A percentile compares a stretch with the other conserved stretches of the same genome.
phyloP scores from a whole-genome alignment of 1,140 invertebrate genomes.

The Drosophila parabipectinata region DNA sequence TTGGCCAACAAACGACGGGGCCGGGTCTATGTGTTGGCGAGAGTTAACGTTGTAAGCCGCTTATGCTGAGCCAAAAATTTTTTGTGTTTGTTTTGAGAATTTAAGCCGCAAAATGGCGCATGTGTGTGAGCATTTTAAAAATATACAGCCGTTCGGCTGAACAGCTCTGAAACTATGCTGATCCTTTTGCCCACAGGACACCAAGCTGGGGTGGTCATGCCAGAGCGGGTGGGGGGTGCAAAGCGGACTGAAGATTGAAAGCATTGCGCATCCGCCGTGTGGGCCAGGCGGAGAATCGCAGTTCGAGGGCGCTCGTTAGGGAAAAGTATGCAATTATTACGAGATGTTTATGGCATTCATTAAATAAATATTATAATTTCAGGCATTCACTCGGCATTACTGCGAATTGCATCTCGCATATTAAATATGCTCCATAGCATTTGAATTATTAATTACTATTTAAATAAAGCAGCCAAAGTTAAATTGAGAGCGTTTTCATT shows the following conservation, averaged over 20 bases:
- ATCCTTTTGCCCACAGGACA: slow-evolving; percentile 28
- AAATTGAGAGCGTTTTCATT: slow-evolving; percentile 78
- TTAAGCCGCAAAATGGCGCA: slow-evolving; percentile 79
- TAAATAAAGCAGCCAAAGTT: slow-evolving; percentile 76
- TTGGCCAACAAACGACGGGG: slow-evolving; percentile 48
- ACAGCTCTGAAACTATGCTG: slow-evolving; percentile 33
- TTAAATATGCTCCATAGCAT: slow-evolving; percentile 69
- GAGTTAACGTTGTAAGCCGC: slow-evolving; percentile 79
- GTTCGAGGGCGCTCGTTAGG: slow-evolving; percentile 25
- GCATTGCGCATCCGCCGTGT: slow-evolving; percentile 1
- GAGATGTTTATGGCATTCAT: slow-evolving; percentile 69
- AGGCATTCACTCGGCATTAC: slow-evolving; percentile 60
- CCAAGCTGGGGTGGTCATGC: not conserved
- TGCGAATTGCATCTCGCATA: slow-evolving; percentile 48
- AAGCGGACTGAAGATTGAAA: not conserved
- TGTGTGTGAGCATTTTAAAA: slow-evolving; percentile 63
- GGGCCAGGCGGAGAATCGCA: not conserved
- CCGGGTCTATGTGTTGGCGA: slow-evolving; percentile 23
- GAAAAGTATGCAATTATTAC: slow-evolving; percentile 52
- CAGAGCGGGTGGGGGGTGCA: not conserved
- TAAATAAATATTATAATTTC: slow-evolving; percentile 79
- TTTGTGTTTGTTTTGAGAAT: slow-evolving; percentile 73
- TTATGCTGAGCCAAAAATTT: slow-evolving; percentile 68
- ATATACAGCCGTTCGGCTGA: slow-evolving; percentile 48
- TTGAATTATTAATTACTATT: slow-evolving; percentile 80